These are phyloP conservation scores for Squalus acanthias DNA, from an alignment of 2,797 vertebrate genomes.

Conservation along the genomic window DNA sequence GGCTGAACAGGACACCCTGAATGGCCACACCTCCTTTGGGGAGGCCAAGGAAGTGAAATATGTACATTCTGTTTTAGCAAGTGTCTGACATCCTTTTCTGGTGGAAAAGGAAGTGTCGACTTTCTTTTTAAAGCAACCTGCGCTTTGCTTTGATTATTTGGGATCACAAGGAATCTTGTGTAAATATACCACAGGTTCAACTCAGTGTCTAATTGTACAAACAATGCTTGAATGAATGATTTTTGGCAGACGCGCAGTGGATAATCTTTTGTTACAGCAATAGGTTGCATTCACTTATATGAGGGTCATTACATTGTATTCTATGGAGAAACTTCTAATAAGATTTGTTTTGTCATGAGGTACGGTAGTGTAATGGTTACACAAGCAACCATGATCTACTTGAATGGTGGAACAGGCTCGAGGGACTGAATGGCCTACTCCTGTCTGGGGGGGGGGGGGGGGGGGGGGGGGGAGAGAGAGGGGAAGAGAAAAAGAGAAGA, in stretches of 20 bases:
- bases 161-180: background rate
- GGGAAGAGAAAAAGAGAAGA: slow-evolving; percentile 43
- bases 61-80: background rate
- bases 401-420: background rate
- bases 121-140: too few species aligned
- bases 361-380: too few species aligned
- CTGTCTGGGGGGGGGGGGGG: background rate
- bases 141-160: too few species aligned
- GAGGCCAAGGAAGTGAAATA: background rate
- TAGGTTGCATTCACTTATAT: background rate
- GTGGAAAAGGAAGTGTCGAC: background rate
- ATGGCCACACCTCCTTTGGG: background rate
- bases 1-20: background rate
- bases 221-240: background rate
- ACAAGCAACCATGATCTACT: background rate
- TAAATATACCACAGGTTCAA: background rate
- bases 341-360: background rate
- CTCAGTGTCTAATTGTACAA: background rate
- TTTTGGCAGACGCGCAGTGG: background rate
- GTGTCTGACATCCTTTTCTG: background rate
- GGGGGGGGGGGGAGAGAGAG: background rate
- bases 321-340: background rate
- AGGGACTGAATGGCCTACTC: background rate
- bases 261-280: background rate
- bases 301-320: background rate